Evolutionary conservation across 2,797 vertebrate genomes (phyloP).

Genomic region (Fistularia commersonii): DNA sequence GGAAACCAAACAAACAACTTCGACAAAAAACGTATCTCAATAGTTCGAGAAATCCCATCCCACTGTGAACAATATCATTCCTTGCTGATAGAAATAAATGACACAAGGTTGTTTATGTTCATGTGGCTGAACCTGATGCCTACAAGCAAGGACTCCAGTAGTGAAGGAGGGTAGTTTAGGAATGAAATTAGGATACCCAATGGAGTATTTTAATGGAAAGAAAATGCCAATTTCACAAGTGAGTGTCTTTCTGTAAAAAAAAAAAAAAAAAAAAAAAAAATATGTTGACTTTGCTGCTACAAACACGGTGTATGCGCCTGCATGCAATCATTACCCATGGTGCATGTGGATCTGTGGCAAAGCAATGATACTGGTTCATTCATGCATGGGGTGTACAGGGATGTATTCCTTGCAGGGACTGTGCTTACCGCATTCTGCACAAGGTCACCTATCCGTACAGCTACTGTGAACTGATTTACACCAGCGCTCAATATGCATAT

Average conservation of each 20-base stretch:
- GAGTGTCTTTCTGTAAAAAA: slow-evolving; percentile 43
- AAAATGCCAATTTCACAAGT: slow-evolving; percentile 62
- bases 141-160: slow-evolving; percentile 37
- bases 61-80: slow-evolving; percentile 42
- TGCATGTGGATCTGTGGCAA: slow-evolving; percentile 8
- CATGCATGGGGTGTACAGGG: slow-evolving; percentile 39
- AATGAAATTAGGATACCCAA: slow-evolving; percentile 62
- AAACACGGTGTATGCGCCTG: slow-evolving; percentile 2
- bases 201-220: slow-evolving; percentile 66
- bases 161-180: slow-evolving; percentile 45
- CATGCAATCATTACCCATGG: slow-evolving; percentile 4
- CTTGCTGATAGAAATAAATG: slow-evolving; percentile 58
- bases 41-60: slow-evolving; percentile 12
- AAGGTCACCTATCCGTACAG: slow-evolving; percentile 68
- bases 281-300: slow-evolving; percentile 1
- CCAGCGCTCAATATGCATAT: slow-evolving; percentile 59
- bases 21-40: background rate
- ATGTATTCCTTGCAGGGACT: slow-evolving; percentile 24
- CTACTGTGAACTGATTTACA: slow-evolving; percentile 61
- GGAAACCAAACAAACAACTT: background rate
- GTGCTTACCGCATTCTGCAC: slow-evolving; percentile 40
- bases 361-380: slow-evolving; percentile 21
- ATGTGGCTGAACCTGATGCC: slow-evolving; percentile 45
- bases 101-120: slow-evolving; percentile 47
- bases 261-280: slow-evolving; percentile 45